Evolutionary conservation across 92 coral and sea anemone genomes (phyloP).

Genomic region (Phymanthus crucifer): DNA sequence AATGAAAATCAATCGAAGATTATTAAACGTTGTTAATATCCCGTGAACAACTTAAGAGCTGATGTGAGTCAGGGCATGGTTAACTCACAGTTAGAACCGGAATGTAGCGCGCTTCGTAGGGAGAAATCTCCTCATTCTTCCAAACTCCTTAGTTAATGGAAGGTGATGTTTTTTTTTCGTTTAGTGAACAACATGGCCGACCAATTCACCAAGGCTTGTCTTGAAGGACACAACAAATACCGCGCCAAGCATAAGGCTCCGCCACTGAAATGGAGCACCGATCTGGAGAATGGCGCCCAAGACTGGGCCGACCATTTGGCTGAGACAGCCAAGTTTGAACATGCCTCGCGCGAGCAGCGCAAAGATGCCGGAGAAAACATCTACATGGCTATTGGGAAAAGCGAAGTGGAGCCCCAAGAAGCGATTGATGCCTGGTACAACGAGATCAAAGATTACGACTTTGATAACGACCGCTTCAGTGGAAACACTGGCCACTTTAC

Average conservation of each 20-base stretch:
- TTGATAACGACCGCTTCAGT: constrained; percentile 52
- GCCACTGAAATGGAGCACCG: constrained; percentile 42
- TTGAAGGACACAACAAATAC: constrained; percentile 51
- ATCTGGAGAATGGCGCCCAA: constrained; percentile 46
- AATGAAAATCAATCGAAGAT: no score
- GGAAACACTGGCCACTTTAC: constrained; percentile 68
- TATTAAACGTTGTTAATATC: no score
- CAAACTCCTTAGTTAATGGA: no score
- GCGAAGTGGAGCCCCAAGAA: constrained; percentile 28
- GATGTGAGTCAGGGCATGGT: no score
- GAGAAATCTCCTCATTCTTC: no score
- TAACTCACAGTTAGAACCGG: no score
- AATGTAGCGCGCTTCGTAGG: no score
- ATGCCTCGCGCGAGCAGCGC: constrained; percentile 25
- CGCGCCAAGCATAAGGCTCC: constrained; percentile 51
- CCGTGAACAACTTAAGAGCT: no score
- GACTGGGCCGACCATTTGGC: constrained; percentile 58
- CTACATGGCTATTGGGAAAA: constrained; percentile 11
- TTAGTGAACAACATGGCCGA: constrained; percentile 3
- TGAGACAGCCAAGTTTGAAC: constrained; percentile 31
- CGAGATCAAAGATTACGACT: constrained; percentile 54
- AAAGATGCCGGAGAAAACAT: constrained; percentile 54
- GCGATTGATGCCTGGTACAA: constrained; percentile 47
- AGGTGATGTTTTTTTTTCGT: neutral
- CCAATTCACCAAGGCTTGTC: constrained; percentile 42